Evolutionary conservation across 1,140 invertebrate genomes (phyloP), one percentile per base, ranked within the genome.

Genomic region (Halesus radiatus): DNA sequence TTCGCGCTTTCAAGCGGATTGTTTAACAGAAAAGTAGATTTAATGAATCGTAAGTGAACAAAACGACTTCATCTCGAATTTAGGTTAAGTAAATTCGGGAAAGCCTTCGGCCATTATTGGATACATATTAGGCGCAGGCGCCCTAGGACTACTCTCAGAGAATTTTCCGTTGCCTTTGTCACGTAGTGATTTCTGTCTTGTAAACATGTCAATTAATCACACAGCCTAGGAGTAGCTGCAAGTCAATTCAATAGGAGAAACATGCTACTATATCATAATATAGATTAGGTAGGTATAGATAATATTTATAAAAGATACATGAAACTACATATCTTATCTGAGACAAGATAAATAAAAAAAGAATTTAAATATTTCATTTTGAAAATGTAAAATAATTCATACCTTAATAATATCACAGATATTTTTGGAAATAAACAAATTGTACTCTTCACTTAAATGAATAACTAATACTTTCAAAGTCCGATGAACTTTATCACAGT

Each of bases 361-460:
- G 23, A 76, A 64, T 52, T 50, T 50, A 64, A 45, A 56, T 74
- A 74, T 54, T 54, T 23, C 18, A 72, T 23, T 72, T 50, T 50
- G 50, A 22, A 72, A 20, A 52, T 20, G 18, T 72, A 68, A 60
- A 26, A 53, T 54, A 72, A 45, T n/a, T 56, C 77, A 60, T 79
- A 79, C 77, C 77, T 79, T 60, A 20, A 16, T 52, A 72, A 79
- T 79, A 79, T 79, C 77, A 72, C 66, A 58, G 77, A 66, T 64
- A 64, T n/a, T 53, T 76, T 76, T 58, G 10, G 26, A 58, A 58
- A 75, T 75, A 58, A 74, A 60, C 20, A 37, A n/a, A n/a, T 52
- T 15, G 23, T 52, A 50, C 45, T 72, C 26, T 72, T 8, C 50
- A 72, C n/a, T 52, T 22, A 22, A 8, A 23, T 13, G 37, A 16